phyloP scores from a whole-genome alignment of 2,888 invertebrate species.

The Uloborus plumipes region DNA sequence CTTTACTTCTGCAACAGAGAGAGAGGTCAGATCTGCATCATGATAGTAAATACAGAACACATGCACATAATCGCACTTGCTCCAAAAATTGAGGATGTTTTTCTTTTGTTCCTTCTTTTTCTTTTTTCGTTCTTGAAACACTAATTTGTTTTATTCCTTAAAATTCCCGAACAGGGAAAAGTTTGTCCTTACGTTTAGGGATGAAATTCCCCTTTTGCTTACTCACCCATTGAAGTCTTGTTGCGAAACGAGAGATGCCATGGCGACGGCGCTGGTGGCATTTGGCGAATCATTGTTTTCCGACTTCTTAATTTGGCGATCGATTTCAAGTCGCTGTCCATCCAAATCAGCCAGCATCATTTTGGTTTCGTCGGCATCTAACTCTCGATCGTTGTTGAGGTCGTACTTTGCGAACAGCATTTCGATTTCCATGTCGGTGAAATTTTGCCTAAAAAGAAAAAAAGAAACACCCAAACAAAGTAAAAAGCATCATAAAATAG shows the following conservation, averaged over 20 bases:
- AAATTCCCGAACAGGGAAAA: too few species aligned
- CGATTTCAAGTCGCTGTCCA: conserved; percentile 71
- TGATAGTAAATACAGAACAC: too few species aligned
- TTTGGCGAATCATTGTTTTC: conserved; percentile 3
- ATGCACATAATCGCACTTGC: too few species aligned
- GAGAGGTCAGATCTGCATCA: too few species aligned
- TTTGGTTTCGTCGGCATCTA: conserved; percentile 73
- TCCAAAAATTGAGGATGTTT: too few species aligned
- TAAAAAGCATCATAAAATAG: too few species aligned
- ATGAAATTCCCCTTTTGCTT: background rate
- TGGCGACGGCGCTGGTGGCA: conserved; percentile 18
- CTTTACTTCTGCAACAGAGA: too few species aligned
- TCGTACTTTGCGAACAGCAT: conserved; percentile 79
- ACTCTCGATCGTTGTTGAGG: conserved; percentile 74
- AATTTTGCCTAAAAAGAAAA: conserved; percentile 73
- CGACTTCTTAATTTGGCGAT: conserved; percentile 65
- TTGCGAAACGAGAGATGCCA: conserved; percentile 58
- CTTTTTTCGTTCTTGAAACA: too few species aligned
- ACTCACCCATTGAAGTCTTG: conserved; percentile 61
- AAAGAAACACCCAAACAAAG: background rate
- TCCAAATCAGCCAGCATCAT: conserved; percentile 73
- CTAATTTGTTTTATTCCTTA: too few species aligned
- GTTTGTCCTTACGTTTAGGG: too few species aligned
- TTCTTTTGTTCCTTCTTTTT: too few species aligned
- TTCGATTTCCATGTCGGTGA: conserved; percentile 78